Evolutionary conservation across 2,888 invertebrate genomes (phyloP), one percentile per base, ranked within the genome.

Genomic region (Cryptophagus acutangulus): DNA sequence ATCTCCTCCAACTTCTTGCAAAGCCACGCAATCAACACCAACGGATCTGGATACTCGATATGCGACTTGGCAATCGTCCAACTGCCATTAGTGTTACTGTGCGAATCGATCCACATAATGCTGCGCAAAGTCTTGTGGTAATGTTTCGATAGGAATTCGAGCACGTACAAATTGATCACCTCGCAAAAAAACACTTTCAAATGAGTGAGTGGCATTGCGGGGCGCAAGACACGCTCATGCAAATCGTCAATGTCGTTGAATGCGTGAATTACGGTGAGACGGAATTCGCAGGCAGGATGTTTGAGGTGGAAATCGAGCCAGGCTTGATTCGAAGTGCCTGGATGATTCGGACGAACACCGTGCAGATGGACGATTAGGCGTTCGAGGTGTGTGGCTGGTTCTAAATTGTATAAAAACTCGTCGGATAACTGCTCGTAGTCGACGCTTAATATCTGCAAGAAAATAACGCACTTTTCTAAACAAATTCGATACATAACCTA

Each of bases 151-250:
- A 83, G 65, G 45, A 66, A 64, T 56, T 76, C 72, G 33, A 83
- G 65, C 20, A 77, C 74, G 28, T 71, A 65, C 43, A 73, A 59
- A 57, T 79, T 80, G 36, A 82, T 67, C 74, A 71, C 70, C 65
- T 82, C 80, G 65, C 85, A 85, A 69, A 86, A 87, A 52, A 85
- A 75, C 39, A 82, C 81, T 59, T 82, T 78, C 36, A 86, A 73
- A 64, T 84, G 82, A 14, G 82, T 78, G 14, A 87, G 70, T 12
- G 85, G 86, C 82, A 87, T 82, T 40, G 77, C 73, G 30, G 76
- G 76, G 50, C 76, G 76, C 36, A 87, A 66, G 51, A 87, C 80
- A 46, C 77, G 72, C 31, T 72, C 66, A 43, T 83, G 75, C 48
- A 85, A 67, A 43, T 74, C 70, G 48, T 73, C 71, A 12, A 82